Conservation (phyloP, 2,113 vertebrate species). For the Ceyx cyanopectus region DNA sequence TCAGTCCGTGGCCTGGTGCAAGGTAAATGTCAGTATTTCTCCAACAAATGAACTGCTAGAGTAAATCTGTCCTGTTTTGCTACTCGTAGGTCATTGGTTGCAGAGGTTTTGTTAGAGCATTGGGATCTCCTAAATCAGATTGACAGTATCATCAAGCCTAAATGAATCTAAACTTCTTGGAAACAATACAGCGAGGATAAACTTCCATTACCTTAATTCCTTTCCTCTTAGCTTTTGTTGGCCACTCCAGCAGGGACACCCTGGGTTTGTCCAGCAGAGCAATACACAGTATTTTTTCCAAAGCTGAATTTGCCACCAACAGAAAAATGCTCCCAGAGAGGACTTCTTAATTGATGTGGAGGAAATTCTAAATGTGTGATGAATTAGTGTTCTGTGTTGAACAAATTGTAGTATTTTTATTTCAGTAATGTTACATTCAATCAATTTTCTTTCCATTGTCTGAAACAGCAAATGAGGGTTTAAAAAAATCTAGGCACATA, state of each 20-base stretch:
- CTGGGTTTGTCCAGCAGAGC: not conserved
- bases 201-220: not conserved
- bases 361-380: conserved; percentile 2
- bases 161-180: not conserved
- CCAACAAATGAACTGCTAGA: not conserved
- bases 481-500: not conserved
- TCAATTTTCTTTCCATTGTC: not conserved
- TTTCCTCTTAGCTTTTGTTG: not conserved
- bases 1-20: not conserved
- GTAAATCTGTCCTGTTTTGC: not conserved
- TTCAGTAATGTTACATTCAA: not conserved
- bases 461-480: not conserved
- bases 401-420: not conserved
- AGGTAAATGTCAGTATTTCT: not conserved
- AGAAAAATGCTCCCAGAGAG: not conserved
- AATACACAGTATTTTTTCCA: not conserved
- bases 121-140: not conserved
- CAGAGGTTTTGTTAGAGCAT: not conserved
- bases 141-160: not conserved
- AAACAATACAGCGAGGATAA: not conserved
- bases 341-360: not conserved
- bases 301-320: not conserved
- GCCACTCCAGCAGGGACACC: not conserved
- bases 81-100: not conserved
- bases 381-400: not conserved